Evolutionary conservation across 2,113 vertebrate genomes (phyloP).

Genomic region (Pseudolaguvia tuberculata): DNA sequence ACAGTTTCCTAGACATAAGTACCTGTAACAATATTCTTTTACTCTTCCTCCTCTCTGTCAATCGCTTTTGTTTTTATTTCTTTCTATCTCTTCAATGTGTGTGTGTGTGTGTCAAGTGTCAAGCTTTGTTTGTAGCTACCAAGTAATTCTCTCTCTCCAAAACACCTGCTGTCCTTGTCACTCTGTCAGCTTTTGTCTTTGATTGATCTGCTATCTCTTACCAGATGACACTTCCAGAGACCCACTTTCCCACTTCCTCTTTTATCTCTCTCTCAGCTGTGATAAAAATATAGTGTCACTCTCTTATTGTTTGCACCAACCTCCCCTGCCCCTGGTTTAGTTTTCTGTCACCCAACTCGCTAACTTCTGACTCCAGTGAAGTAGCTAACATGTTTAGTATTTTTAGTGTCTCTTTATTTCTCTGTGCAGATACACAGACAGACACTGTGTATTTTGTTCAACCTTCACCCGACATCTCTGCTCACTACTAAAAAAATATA

Average conservation of each 20-base stretch:
- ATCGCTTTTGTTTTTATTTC: background rate
- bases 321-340: conserved; percentile 29
- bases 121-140: no score
- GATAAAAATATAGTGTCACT: conserved; percentile 34
- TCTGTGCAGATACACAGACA: background rate
- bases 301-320: conserved; percentile 50
- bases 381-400: background rate
- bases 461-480: background rate
- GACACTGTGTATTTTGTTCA: background rate
- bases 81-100: background rate
- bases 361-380: conserved; percentile 10
- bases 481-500: background rate
- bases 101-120: no score
- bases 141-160: background rate
- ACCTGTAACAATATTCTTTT: background rate
- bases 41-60: background rate
- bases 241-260: conserved; percentile 9
- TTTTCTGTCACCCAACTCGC: background rate
- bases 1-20: background rate
- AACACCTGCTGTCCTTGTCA: background rate
- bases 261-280: conserved; percentile 3
- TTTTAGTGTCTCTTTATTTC: background rate
- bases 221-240: conserved; percentile 54
- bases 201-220: conserved; percentile 45
- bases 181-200: conserved; percentile 23